These are phyloP conservation scores for Phocides pigmalion DNA, from an alignment of 1,140 invertebrate genomes.

Conservation along the genomic window DNA sequence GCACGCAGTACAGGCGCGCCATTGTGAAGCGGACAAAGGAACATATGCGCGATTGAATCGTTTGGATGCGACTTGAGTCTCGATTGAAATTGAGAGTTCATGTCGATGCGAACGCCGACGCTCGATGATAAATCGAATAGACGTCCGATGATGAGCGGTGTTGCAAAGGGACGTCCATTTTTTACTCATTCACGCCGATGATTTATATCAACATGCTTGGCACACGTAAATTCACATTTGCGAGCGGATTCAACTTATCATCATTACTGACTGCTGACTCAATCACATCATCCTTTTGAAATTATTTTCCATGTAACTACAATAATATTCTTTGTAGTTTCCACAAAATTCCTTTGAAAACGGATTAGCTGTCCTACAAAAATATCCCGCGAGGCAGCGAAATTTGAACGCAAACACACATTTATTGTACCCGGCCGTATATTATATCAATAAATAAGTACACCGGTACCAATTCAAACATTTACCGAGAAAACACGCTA, in stretches of 20 bases:
- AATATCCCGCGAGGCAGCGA: slow-evolving; percentile 59
- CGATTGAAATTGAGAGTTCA: slow-evolving; percentile 68
- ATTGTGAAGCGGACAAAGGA: slow-evolving; percentile 72
- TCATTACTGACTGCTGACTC: slow-evolving; percentile 31
- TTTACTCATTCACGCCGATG: slow-evolving; percentile 21
- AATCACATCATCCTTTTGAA: slow-evolving; percentile 9
- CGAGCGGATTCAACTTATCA: slow-evolving; percentile 15
- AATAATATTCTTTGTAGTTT: slow-evolving; percentile 21
- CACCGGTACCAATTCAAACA: slow-evolving; percentile 69
- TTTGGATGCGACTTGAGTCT: slow-evolving; percentile 60
- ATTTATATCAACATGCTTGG: slow-evolving; percentile 29
- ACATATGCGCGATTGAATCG: slow-evolving; percentile 74
- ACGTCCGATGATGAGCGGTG: slow-evolving; percentile 17
- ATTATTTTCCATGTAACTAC: slow-evolving; percentile 2
- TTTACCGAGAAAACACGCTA: slow-evolving; percentile 80
- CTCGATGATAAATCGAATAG: slow-evolving; percentile 32
- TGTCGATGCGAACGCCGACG: slow-evolving; percentile 16
- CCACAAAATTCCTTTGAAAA: slow-evolving; percentile 37
- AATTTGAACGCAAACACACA: slow-evolving; percentile 63
- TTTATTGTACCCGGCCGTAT: slow-evolving; percentile 51
- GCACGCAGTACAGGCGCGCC: slow-evolving; percentile 57
- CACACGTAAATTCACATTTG: slow-evolving; percentile 23
- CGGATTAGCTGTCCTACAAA: slow-evolving; percentile 64
- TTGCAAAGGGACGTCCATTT: slow-evolving; percentile 14
- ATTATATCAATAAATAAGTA: slow-evolving; percentile 69